Evolutionary conservation across 2,797 vertebrate species (phyloP), one percentile per base, ranked within the genome.

Genomic region (Gila robusta): DNA sequence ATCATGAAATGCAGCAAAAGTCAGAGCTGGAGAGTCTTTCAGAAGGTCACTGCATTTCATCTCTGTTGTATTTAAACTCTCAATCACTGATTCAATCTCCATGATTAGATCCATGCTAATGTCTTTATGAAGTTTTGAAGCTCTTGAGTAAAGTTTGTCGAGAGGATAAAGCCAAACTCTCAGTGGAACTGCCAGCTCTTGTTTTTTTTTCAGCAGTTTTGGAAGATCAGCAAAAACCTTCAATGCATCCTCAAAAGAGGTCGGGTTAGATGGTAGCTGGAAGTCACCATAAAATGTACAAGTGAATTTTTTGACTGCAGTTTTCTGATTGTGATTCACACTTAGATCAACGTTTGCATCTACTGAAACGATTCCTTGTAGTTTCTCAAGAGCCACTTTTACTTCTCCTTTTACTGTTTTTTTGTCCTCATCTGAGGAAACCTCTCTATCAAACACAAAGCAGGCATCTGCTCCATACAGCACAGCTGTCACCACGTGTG

Each of bases 11-110:
- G 26, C 26, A 28, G 4, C 62, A 64, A 64, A 64, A 0, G n/a
- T 64, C n/a, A 6, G 5, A 64, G 62, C 62, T 6, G 62, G 5
- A 0, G 5, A 64, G 26, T 64, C 62, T 64, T 64, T 1, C 2
- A 64, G 5, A 6, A 64, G 12, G 12, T 64, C 62, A 28, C 62
- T 28, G 5, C 62, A 64, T 64, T 64, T 28, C 62, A 64, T 64
- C 26, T 64, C 26, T 16, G 12, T 14, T 64, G 12, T 28, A 64
- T 28, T 64, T 64, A 64, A 64, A 64, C 26, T 64, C 62, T 64
- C 87, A 70, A 86, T 44, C 82, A 82, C 90, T 23, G 67, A 70
- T 70, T 70, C 67, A 12, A 39, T 91, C 87, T 79, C 80, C 87
- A 69, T 89, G 47, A 41, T n/a, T 41, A 70, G 37, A 41, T 70